A percentile compares a stretch with the other conserved stretches of the same genome.
These are phyloP conservation scores for Sussaba pulchella DNA, from an alignment of 2,888 invertebrate genomes.

Conservation along the genomic window DNA sequence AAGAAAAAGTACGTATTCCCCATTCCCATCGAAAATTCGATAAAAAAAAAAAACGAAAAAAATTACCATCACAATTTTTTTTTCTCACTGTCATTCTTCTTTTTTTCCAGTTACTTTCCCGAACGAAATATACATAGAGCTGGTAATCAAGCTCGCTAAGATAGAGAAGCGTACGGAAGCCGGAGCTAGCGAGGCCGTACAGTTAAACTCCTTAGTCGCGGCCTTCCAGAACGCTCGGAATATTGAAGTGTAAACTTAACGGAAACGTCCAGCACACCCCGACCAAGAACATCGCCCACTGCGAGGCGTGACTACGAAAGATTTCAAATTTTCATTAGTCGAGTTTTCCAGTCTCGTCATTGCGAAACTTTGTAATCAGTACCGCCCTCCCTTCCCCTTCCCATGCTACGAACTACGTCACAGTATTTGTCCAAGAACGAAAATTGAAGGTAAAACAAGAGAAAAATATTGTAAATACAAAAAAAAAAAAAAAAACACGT, in stretches of 20 bases:
- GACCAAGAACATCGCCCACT: slow-evolving; percentile 5
- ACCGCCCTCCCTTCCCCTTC: neutral
- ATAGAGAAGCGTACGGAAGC: slow-evolving; percentile 94
- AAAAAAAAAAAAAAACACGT: neutral
- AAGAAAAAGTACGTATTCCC: slow-evolving; percentile 91
- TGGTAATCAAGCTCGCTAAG: slow-evolving; percentile 95
- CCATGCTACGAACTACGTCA: slow-evolving; percentile 7
- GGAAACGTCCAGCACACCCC: neutral
- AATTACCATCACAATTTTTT: slow-evolving; percentile 23
- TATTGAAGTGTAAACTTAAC: slow-evolving; percentile 76
- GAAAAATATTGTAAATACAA: neutral
- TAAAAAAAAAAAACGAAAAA: slow-evolving; percentile 35
- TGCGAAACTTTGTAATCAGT: slow-evolving; percentile 62
- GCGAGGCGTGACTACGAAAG: slow-evolving; percentile 33
- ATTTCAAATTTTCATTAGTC: slow-evolving; percentile 60
- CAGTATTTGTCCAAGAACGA: slow-evolving; percentile 16
- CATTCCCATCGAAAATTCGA: slow-evolving; percentile 32
- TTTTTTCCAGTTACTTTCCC: slow-evolving; percentile 93
- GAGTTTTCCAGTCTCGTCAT: slow-evolving; percentile 47
- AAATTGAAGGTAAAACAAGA: neutral
- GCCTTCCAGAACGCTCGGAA: slow-evolving; percentile 93
- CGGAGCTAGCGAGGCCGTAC: slow-evolving; percentile 96
- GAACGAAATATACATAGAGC: slow-evolving; percentile 89
- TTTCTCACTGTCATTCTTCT: slow-evolving; percentile 9
- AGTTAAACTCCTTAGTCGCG: slow-evolving; percentile 95